phyloP scores from a whole-genome alignment of 1,140 invertebrate species.

The Lucilia sericata region DNA sequence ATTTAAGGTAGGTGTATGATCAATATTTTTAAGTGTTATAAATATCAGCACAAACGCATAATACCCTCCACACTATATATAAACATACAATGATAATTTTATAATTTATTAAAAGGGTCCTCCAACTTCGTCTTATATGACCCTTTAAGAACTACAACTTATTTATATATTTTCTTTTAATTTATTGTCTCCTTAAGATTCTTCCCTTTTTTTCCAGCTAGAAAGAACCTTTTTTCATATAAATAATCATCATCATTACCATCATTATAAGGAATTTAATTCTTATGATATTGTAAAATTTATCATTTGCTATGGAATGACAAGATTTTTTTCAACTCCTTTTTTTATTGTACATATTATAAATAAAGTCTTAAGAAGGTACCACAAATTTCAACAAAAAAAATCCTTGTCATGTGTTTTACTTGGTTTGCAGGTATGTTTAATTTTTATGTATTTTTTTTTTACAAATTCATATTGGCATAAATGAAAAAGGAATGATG shows the following conservation, averaged over 20 bases:
- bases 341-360: background rate
- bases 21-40: too few species aligned
- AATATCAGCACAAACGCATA: too few species aligned
- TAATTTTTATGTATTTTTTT: background rate
- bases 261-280: slow-evolving; percentile 35
- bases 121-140: background rate
- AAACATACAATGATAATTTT: too few species aligned
- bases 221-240: background rate
- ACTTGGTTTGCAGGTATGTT: slow-evolving; percentile 7
- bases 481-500: background rate
- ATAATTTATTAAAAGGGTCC: background rate
- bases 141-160: too few species aligned
- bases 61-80: too few species aligned
- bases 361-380: background rate
- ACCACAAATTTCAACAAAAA: background rate
- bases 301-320: slow-evolving; percentile 42
- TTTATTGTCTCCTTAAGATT: background rate
- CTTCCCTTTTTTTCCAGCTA: background rate
- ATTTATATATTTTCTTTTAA: background rate
- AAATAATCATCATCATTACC: slow-evolving; percentile 22
- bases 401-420: slow-evolving; percentile 28
- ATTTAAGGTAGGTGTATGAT: too few species aligned
- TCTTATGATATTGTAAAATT: slow-evolving; percentile 30
- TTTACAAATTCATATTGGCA: background rate
- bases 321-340: slow-evolving; percentile 16